A percentile compares a stretch with the other conserved stretches of the same genome.
phyloP scores from a whole-genome alignment of 2,797 vertebrate species.

The Rhabdomys pumilio region DNA sequence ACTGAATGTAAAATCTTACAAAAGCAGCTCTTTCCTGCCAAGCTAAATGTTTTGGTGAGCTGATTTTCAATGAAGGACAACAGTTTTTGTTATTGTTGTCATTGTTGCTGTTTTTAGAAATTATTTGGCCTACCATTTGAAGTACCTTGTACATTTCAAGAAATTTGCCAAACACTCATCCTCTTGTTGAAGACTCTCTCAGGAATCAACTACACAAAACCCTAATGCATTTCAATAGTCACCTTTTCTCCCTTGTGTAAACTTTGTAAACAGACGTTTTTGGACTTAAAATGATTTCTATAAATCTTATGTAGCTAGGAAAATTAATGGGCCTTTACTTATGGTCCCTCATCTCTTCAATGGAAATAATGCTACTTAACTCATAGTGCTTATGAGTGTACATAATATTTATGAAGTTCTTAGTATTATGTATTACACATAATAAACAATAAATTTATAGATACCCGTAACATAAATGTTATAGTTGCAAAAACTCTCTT shows the following conservation, averaged over 20 bases:
- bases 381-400: slow-evolving; percentile 17
- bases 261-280: slow-evolving; percentile 46
- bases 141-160: slow-evolving; percentile 19
- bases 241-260: not conserved
- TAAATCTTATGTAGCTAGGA: not conserved
- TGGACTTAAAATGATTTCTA: slow-evolving; percentile 31
- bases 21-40: not conserved
- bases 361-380: slow-evolving; percentile 36
- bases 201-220: not conserved
- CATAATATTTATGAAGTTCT: not conserved
- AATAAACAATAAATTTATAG: slow-evolving; percentile 7
- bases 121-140: slow-evolving; percentile 26
- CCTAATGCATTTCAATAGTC: not conserved
- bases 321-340: slow-evolving; percentile 27
- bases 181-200: not conserved
- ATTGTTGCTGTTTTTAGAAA: slow-evolving; percentile 41
- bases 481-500: slow-evolving; percentile 14
- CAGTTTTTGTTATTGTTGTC: too few relatives aligned
- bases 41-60: slow-evolving; percentile 36
- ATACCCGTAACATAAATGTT: slow-evolving; percentile 33
- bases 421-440: not conserved
- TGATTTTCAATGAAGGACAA: slow-evolving; percentile 48
- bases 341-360: not conserved
- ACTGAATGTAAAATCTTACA: slow-evolving; percentile 26
- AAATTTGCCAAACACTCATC: not conserved